phyloP scores from a whole-genome alignment of 2,797 vertebrate genomes.

The Gymnocypris eckloni region DNA sequence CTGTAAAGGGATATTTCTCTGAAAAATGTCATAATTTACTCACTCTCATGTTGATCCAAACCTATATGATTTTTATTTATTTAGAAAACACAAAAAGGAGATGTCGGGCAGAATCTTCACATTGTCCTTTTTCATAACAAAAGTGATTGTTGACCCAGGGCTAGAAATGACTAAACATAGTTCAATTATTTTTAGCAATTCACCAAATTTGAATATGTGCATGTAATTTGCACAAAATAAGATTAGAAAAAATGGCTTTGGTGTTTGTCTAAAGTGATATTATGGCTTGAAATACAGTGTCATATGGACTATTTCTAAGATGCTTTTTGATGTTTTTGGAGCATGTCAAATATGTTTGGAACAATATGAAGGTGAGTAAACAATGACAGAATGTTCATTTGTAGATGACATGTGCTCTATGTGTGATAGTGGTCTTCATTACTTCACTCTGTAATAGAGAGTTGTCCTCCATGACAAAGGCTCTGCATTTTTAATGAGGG shows the following conservation, averaged over 20 bases:
- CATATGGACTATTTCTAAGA: not conserved
- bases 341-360: constrained; percentile 7
- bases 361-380: constrained; percentile 24
- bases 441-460: constrained; percentile 48
- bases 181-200: not conserved
- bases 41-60: constrained; percentile 6
- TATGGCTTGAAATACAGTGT: not conserved
- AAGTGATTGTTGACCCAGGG: not conserved
- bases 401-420: constrained; percentile 50
- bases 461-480: constrained; percentile 19
- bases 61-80: not conserved
- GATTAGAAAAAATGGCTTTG: not conserved
- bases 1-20: constrained; percentile 10
- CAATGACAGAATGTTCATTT: not conserved
- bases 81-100: not conserved
- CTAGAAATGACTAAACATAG: not conserved
- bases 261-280: not conserved
- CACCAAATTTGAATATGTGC: not conserved
- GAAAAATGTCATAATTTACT: constrained; percentile 25
- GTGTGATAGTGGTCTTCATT: constrained; percentile 50
- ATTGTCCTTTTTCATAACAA: not conserved
- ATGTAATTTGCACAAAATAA: not conserved
- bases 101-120: not conserved
- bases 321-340: constrained; percentile 10
- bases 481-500: constrained; percentile 62